Evolutionary conservation across 2,797 vertebrate species (phyloP), one percentile per base, ranked within the genome.

Genomic region (Echeneis naucrates): DNA sequence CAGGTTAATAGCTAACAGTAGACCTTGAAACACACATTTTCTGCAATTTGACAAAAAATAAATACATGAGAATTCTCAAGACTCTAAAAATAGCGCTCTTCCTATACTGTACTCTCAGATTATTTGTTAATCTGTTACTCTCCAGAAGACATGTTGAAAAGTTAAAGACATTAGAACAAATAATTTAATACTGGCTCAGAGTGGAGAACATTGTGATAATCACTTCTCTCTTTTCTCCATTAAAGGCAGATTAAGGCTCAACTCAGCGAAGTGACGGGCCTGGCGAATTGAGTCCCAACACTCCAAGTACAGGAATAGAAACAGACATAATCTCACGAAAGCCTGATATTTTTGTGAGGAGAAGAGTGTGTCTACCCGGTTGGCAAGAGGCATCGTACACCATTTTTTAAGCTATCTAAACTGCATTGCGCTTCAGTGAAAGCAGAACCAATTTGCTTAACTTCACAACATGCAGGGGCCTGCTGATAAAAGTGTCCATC

Each of bases 371-470:
- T 92, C 86, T 80, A 82, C 84, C 82, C 71, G 24, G 76, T 85
- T 93, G 91, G 93, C 90, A 93, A 83, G 87, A 92, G 77, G 82
- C 90, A 27, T 87, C 79, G 58, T 92, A 92, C 94, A 91, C 83
- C 89, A 85, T 90, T 93, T 94, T 42, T 92, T 91, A 86, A 90
- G 78, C 69, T 85, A 82, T 81, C 89, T 81, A 78, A 88, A 91
- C 86, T 87, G 85, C 83, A 83, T 74, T 74, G 87, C 67, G 82
- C 81, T 93, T 87, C 88, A 85, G 81, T 82, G 84, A 86, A 86
- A 92, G 93, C 94, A 93, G 91, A 94, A 94, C 93, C 87, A 90
- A 94, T 94, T 94, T 91, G 91, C 93, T 94, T 94, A 93, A 93
- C 90, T 93, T 93, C 87, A 72, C 82, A 89, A 92, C 84, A 89